Conservation (phyloP, 1,140 invertebrate species). For the Heliconius himera region DNA sequence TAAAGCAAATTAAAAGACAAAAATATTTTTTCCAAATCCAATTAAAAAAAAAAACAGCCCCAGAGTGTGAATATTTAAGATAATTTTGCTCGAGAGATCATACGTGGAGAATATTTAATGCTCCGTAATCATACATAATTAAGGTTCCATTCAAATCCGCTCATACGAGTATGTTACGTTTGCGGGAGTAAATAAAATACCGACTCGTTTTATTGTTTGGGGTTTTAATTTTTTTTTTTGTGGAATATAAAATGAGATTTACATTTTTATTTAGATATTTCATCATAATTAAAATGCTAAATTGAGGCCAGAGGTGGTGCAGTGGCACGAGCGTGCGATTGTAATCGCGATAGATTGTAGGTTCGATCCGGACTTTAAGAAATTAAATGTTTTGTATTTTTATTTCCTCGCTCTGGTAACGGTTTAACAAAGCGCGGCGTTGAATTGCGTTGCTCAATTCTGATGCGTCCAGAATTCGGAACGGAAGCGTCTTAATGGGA, state of each 20-base stretch:
- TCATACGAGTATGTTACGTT: not conserved
- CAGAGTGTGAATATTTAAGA: not conserved
- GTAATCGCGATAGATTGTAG: too few relatives aligned
- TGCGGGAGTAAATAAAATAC: not conserved
- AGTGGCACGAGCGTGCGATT: too few relatives aligned
- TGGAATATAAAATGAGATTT: not conserved
- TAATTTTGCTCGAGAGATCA: conserved; percentile 20
- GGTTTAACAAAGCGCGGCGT: too few relatives aligned
- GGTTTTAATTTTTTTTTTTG: not conserved
- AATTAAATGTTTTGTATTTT: too few relatives aligned
- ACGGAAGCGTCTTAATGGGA: too few relatives aligned
- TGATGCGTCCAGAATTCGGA: too few relatives aligned
- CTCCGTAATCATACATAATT: conserved; percentile 22
- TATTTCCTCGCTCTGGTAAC: too few relatives aligned
- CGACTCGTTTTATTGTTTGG: not conserved
- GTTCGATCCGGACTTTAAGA: too few relatives aligned
- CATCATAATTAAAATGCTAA: not conserved
- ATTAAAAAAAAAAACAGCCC: not conserved
- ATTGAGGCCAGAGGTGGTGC: too few relatives aligned
- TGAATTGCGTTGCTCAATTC: too few relatives aligned
- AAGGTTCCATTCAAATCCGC: conserved; percentile 22
- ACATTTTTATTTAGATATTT: not conserved
- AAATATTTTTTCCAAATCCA: not conserved
- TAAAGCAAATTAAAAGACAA: not conserved
- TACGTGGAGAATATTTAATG: conserved; percentile 22